Evolutionary conservation across 1,140 invertebrate species (phyloP), one percentile per base, ranked within the genome.

Genomic region (Anthonomus grandis): DNA sequence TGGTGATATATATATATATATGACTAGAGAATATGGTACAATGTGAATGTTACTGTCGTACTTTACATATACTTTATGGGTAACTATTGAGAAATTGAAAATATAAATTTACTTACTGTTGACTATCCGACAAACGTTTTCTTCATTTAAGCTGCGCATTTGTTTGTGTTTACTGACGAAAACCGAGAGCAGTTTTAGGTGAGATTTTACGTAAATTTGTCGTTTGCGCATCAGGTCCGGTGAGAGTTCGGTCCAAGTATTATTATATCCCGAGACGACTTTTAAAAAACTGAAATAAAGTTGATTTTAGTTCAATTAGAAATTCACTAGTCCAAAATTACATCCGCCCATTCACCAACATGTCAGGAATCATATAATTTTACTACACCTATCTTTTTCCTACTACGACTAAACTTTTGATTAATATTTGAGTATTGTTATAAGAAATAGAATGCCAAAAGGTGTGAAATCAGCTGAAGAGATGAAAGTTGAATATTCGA

Each of bases 191-290:
- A 72, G 53, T 65, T 72, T 72, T 10, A 66, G 54, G 31, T 60
- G 66, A 55, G 62, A 64, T 45, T 64, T 67, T n/a, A 72, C 59
- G 44, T 62, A 74, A 46, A 68, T 67, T n/a, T 67, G 64, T 41
- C 70, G 63, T 64, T 70, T 72, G 22, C 41, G 22, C 19, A 65
- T 41, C 22, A 66, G 45, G 15, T 67, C 56, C n/a, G 38, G 10
- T 9, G 62, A 31, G 31, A 52, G 45, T 18, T 24, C 23, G 17
- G 31, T 44, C 53, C 39, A 61, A 42, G 8, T 41, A 22, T 61
- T 59, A 54, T 69, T 55, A 37, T 70, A 72, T 10, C 64, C 59
- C 24, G 70, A 69, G 31, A 70, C 63, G 18, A 51, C 60, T 24
- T 62, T 67, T 18, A 74, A 53, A 44, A 74, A 67, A 19, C 71